These are phyloP conservation scores for Scaeva pyrastri DNA, from an alignment of 2,888 invertebrate genomes.

Conservation along the genomic window DNA sequence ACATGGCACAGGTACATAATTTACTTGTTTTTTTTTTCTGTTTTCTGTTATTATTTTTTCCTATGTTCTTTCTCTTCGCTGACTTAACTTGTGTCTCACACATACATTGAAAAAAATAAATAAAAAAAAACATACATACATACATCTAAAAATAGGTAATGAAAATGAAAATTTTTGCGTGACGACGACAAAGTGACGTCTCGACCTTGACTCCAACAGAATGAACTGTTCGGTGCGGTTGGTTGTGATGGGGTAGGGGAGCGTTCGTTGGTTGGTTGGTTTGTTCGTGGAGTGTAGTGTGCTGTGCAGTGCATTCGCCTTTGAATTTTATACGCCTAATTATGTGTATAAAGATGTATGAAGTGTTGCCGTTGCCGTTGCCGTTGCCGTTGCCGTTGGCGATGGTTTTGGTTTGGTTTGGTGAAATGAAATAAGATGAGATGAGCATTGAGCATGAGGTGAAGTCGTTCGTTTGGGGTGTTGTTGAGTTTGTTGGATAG, in stretches of 20 bases:
- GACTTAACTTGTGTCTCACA: constrained; percentile 12
- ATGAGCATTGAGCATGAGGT: constrained; percentile 39
- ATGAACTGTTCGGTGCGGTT: constrained; percentile 83
- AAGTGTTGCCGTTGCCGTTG: constrained; percentile 46
- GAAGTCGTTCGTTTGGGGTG: constrained; percentile 64
- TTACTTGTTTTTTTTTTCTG: constrained; percentile 19
- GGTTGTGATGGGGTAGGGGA: constrained; percentile 77
- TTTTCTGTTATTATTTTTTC: constrained; percentile 22
- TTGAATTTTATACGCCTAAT: constrained; percentile 73
- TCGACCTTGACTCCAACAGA: constrained; percentile 84
- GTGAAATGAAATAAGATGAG: constrained; percentile 53
- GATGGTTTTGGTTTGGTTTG: constrained; percentile 32
- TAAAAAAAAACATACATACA: constrained; percentile 37
- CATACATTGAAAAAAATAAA: constrained; percentile 20
- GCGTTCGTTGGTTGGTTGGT: constrained; percentile 40
- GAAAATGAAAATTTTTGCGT: constrained; percentile 79
- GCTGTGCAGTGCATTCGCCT: constrained; percentile 75
- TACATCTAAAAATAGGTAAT: constrained; percentile 75
- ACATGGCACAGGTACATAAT: constrained; percentile 8
- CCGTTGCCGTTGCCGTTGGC: constrained; percentile 50
- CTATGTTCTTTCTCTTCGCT: constrained; percentile 14
- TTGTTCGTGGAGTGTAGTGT: constrained; percentile 36
- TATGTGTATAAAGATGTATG: constrained; percentile 59
- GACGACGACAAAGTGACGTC: constrained; percentile 79
- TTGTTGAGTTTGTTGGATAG: constrained; percentile 50